phyloP scores from a whole-genome alignment of 1,140 invertebrate genomes.

The Drosophila grimshawi region DNA sequence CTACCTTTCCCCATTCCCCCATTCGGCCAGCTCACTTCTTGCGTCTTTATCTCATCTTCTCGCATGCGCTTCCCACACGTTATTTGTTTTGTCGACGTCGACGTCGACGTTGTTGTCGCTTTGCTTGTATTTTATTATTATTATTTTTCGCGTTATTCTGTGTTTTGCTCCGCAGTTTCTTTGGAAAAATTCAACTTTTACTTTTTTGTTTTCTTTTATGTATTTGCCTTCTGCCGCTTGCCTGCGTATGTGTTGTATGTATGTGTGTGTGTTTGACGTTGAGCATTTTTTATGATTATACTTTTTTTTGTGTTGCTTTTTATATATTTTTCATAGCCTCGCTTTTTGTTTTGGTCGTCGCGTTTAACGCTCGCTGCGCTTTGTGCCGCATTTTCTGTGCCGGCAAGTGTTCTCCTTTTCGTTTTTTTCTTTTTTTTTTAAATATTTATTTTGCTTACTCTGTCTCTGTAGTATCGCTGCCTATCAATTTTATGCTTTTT shows the following conservation, averaged over 20 bases:
- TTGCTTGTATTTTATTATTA: conserved; percentile 77
- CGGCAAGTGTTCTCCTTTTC: conserved; percentile 41
- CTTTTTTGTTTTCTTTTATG: conserved; percentile 64
- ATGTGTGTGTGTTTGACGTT: conserved; percentile 60
- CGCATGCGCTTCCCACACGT: conserved; percentile 57
- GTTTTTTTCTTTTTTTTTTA: conserved; percentile 3
- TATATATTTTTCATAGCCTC: conserved; percentile 51
- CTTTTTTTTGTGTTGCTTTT: conserved; percentile 69
- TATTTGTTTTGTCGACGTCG: conserved; percentile 72
- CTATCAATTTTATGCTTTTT: conserved; percentile 71
- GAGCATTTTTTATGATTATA: conserved; percentile 77
- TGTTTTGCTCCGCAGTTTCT: conserved; percentile 81
- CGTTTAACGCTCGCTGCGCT: conserved; percentile 54
- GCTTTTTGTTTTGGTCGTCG: conserved; percentile 68
- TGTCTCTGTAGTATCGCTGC: conserved; percentile 35
- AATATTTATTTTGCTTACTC: not conserved
- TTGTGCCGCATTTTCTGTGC: conserved; percentile 53
- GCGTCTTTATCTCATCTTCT: conserved; percentile 45
- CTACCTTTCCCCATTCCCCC: conserved; percentile 13
- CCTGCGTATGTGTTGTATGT: conserved; percentile 25
- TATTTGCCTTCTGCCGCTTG: conserved; percentile 60
- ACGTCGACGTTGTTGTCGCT: conserved; percentile 23
- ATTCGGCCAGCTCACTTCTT: conserved; percentile 16
- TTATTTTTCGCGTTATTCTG: conserved; percentile 81
- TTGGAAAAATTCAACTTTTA: conserved; percentile 78